Evolutionary conservation across 2,888 invertebrate species (phyloP), one percentile per base, ranked within the genome.

Genomic region (Ochlodes sylvanus): DNA sequence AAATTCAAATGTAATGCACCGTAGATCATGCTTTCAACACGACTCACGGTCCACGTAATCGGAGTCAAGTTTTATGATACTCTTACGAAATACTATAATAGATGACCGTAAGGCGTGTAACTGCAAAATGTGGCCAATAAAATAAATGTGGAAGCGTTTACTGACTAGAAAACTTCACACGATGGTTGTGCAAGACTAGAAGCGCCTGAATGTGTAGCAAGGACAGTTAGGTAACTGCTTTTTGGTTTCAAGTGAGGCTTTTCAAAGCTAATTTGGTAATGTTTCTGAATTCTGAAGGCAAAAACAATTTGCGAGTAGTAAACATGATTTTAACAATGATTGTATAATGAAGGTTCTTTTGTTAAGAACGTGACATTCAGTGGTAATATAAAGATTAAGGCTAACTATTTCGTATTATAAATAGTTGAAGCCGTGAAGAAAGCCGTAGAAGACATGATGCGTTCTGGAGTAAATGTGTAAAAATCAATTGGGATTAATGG

Each of bases 161-260:
- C 70, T 63, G 60, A 15, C 52, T 67, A 70, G 70, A 69, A 70
- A 70, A 77, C 76, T 83, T 84, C 85, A 82, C 86, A 84, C 83
- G 83, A 69, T 69, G 75, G 57, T 87, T 85, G 80, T 81, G 81
- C 74, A 84, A 80, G 76, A 32, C 21, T 62, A 44, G 62, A 68
- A 55, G 67, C 58, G 65, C 71, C 74, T 77, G 75, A 79, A 81
- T 79, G 74, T 80, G 81, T 80, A 80, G 79, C 85, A 83, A 84
- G 83, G 84, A 80, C 81, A 78, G 77, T 82, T 80, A 72, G 69
- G 73, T 71, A 77, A 80, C 62, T 60, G 38, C 64, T 70, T 55
- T 62, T 57, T 58, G 62, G 52, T 32, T 52, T 55, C 54, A 19
- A 57, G 57, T 57, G n/a, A 62, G 56, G 52, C 42, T 55, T 71